Percentiles rank a stretch among this genome's conserved stretches.
Conservation (phyloP, 2,888 invertebrate genomes). For the Acleris cristana region DNA sequence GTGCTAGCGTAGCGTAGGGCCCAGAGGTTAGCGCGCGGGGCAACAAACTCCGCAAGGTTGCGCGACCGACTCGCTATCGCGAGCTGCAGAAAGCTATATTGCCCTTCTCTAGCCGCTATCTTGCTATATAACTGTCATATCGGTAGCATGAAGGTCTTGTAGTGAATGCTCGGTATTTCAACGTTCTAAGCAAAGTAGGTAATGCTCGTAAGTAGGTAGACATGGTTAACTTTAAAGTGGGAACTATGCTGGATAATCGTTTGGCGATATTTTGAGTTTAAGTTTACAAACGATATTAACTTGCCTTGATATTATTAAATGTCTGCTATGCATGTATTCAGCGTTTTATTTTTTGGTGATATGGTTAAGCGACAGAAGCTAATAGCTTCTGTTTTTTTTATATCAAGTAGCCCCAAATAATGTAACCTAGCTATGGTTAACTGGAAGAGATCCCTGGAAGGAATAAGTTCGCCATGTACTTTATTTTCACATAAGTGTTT, state of each 20-base stretch:
- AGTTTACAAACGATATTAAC: too few species aligned
- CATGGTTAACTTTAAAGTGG: background rate
- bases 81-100: slow-evolving; percentile 71
- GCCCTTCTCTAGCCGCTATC: slow-evolving; percentile 77
- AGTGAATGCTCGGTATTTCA: slow-evolving; percentile 34
- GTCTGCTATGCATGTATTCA: too few species aligned
- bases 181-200: slow-evolving; percentile 12
- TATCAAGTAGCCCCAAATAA: too few species aligned
- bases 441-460: too few species aligned
- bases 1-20: background rate
- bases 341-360: too few species aligned
- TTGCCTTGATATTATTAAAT: too few species aligned
- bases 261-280: too few species aligned
- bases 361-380: too few species aligned
- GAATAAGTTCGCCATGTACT: too few species aligned
- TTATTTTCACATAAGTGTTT: too few species aligned
- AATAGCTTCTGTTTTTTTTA: too few species aligned
- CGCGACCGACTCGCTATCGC: slow-evolving; percentile 72
- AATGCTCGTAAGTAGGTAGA: background rate
- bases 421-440: too few species aligned
- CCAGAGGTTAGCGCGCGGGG: slow-evolving; percentile 68
- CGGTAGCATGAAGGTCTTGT: slow-evolving; percentile 69
- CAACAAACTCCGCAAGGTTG: slow-evolving; percentile 84
- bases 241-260: background rate
- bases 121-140: slow-evolving; percentile 68